Percentiles rank a stretch among this genome's conserved stretches.
phyloP scores from a whole-genome alignment of 2,888 invertebrate species.

The Lepidonotus clava region DNA sequence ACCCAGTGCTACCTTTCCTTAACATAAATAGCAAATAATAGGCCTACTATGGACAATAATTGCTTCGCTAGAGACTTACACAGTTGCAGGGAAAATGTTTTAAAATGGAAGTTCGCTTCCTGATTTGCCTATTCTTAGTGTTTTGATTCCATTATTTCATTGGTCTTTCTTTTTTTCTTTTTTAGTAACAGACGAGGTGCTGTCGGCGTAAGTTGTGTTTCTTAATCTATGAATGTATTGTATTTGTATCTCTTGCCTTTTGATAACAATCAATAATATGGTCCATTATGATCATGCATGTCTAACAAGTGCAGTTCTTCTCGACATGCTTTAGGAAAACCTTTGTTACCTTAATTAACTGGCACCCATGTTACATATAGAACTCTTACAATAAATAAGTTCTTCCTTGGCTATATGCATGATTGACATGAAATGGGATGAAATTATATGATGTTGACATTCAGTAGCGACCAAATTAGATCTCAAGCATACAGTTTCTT shows the following conservation, averaged over 20 bases:
- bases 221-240: no score
- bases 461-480: no score
- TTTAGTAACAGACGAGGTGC: constrained; percentile 55
- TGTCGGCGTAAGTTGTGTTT: constrained; percentile 55
- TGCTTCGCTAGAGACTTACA: not conserved
- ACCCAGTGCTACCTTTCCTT: not conserved
- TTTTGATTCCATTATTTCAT: not conserved
- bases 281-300: no score
- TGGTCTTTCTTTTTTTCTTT: not conserved
- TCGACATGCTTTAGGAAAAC: not conserved
- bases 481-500: no score
- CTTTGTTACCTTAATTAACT: not conserved
- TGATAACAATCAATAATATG: not conserved
- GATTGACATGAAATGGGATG: not conserved
- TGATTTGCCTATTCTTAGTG: not conserved
- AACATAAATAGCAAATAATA: not conserved
- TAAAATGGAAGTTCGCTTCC: not conserved
- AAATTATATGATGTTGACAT: not conserved
- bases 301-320: no score
- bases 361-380: not conserved
- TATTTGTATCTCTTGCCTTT: not conserved
- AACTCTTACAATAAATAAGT: not conserved
- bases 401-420: not conserved
- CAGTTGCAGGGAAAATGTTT: not conserved
- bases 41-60: not conserved